Conservation (phyloP, 2,888 invertebrate species). For the Glyphotaelius pellucidus region DNA sequence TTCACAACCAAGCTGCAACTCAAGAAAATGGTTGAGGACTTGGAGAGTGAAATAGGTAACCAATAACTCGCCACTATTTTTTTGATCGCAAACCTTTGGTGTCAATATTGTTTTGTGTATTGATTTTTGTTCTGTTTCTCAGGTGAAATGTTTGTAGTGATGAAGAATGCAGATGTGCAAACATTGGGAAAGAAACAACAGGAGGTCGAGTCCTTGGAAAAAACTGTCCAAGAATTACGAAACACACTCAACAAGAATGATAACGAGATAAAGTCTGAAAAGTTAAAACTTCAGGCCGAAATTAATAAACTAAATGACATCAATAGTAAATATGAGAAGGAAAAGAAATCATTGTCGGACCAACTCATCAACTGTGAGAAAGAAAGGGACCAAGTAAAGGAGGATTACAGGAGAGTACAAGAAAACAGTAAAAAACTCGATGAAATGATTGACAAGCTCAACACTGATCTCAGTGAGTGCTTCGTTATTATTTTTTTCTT, state of each 20-base stretch:
- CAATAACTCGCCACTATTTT: conserved; percentile 64
- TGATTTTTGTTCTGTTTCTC: conserved; percentile 60
- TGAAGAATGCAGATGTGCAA: conserved; percentile 79
- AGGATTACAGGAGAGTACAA: conserved; percentile 78
- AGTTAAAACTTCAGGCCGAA: conserved; percentile 75
- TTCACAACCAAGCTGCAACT: conserved; percentile 84
- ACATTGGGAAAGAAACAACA: conserved; percentile 75
- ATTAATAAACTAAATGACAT: conserved; percentile 77
- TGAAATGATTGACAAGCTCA: conserved; percentile 78
- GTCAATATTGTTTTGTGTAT: background rate
- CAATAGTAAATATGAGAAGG: conserved; percentile 74
- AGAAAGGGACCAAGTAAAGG: conserved; percentile 72
- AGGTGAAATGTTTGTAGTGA: conserved; percentile 80
- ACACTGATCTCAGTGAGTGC: conserved; percentile 79
- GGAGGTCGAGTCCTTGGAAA: conserved; percentile 74
- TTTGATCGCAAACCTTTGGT: background rate
- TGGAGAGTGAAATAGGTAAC: conserved; percentile 92
- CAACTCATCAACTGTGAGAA: conserved; percentile 72
- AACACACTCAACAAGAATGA: conserved; percentile 75
- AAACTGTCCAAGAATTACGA: conserved; percentile 77
- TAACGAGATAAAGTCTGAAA: conserved; percentile 77
- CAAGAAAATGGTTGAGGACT: conserved; percentile 90
- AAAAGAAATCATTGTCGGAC: conserved; percentile 73
- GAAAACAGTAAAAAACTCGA: conserved; percentile 82
- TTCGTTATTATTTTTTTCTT: background rate